phyloP scores from a whole-genome alignment of 2,797 vertebrate genomes.

The Trachops cirrhosus region DNA sequence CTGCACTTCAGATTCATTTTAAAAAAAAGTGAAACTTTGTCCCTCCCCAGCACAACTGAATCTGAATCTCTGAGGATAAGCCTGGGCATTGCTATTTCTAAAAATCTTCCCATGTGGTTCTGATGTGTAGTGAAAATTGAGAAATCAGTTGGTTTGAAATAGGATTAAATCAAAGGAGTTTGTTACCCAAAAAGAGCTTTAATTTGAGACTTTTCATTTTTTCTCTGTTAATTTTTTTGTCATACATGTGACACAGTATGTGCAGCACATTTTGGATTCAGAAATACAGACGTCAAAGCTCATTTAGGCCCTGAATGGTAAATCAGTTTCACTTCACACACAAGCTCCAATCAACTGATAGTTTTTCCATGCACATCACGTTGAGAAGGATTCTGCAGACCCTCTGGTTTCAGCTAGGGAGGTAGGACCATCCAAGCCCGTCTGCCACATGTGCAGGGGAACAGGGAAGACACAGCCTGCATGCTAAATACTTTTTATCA shows the following conservation, averaged over 20 bases:
- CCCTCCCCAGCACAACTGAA: not conserved
- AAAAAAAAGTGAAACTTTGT: not conserved
- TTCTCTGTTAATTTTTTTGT: constrained; percentile 8
- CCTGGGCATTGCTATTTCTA: not conserved
- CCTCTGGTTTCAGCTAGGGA: not conserved
- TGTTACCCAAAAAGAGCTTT: not conserved
- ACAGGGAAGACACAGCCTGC: not conserved
- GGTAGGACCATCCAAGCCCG: not conserved
- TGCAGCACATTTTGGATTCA: not conserved
- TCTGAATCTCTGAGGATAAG: not conserved
- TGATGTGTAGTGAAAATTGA: not conserved
- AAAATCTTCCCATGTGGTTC: not conserved
- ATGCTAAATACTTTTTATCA: not conserved
- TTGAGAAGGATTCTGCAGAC: not conserved
- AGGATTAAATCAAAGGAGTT: not conserved
- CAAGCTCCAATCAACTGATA: not conserved
- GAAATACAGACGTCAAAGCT: not conserved
- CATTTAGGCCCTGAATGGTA: not conserved
- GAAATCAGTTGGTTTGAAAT: not conserved
- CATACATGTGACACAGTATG: not conserved
- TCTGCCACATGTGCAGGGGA: not conserved
- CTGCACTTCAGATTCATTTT: not conserved
- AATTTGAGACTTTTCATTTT: not conserved
- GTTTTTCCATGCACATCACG: not conserved
- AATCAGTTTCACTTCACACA: not conserved